phyloP scores from a whole-genome alignment of 1,140 invertebrate species.

The Bathynomus jamesi region DNA sequence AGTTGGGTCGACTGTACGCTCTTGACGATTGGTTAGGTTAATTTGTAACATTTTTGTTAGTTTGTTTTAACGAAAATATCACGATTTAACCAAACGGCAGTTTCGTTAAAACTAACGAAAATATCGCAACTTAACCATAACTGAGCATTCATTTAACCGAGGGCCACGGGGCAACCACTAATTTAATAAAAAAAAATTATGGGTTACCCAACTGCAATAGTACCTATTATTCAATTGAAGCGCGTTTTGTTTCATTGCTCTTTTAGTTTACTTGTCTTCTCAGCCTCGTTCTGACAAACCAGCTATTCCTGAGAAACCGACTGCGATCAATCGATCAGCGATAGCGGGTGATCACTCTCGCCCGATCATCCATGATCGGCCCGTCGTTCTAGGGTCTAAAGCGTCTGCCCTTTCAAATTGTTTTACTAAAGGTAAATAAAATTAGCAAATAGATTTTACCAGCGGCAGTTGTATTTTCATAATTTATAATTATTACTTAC shows the following conservation, averaged over 20 bases:
- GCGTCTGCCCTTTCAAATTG: background rate
- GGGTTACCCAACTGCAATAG: too few species aligned
- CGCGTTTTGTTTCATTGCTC: background rate
- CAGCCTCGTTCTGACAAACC: constrained; percentile 15
- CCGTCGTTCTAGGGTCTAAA: background rate
- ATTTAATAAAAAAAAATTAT: too few species aligned
- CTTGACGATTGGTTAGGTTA: too few species aligned
- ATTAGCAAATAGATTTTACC: background rate
- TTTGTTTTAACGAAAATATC: too few species aligned
- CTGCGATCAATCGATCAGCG: background rate
- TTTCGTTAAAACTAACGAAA: too few species aligned
- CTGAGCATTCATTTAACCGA: too few species aligned
- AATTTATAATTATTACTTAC: background rate
- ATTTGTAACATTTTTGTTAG: too few species aligned
- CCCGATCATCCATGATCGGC: background rate
- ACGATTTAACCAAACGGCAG: too few species aligned
- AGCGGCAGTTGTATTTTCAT: background rate
- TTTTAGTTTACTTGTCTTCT: background rate
- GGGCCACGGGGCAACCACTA: too few species aligned
- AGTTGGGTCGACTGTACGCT: too few species aligned
- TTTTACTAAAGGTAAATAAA: background rate
- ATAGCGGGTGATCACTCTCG: background rate
- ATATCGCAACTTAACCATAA: too few species aligned
- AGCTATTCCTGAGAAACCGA: constrained; percentile 17
- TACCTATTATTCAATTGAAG: background rate